phyloP scores from a whole-genome alignment of 2,888 invertebrate genomes.

The Oeneis ivallda region DNA sequence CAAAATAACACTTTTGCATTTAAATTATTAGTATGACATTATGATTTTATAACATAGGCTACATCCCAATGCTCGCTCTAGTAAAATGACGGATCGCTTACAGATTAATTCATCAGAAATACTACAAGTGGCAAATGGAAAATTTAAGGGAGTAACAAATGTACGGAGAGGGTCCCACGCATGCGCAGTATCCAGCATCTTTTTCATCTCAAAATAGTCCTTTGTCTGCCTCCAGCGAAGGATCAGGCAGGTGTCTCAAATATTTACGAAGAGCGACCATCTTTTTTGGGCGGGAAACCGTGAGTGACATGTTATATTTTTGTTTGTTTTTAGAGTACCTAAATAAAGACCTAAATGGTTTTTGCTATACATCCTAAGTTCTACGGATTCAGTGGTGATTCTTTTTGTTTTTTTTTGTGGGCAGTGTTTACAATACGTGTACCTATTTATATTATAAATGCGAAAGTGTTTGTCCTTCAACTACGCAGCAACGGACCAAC shows the following conservation, averaged over 20 bases:
- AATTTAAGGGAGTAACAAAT: constrained; percentile 9
- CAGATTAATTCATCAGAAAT: no score
- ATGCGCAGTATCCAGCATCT: constrained; percentile 58
- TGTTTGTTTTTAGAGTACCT: neutral
- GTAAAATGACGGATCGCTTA: no score
- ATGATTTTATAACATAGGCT: no score
- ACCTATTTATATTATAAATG: no score
- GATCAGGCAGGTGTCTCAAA: constrained; percentile 23
- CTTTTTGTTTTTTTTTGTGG: neutral
- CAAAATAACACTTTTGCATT: no score
- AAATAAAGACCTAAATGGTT: neutral
- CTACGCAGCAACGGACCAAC: no score
- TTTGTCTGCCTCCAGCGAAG: constrained; percentile 55
- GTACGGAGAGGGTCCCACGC: constrained; percentile 45
- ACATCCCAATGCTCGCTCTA: no score
- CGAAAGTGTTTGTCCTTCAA: no score
- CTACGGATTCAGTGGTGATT: neutral
- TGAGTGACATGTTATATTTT: constrained; percentile 39
- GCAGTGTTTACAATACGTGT: no score
- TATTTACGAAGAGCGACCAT: neutral
- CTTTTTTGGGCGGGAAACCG: constrained; percentile 45
- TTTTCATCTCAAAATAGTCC: constrained; percentile 50
- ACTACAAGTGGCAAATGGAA: neutral
- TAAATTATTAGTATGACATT: no score
- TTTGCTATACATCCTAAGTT: neutral